Conservation (phyloP, 1,140 invertebrate genomes). For the Caerostris extrusa region DNA sequence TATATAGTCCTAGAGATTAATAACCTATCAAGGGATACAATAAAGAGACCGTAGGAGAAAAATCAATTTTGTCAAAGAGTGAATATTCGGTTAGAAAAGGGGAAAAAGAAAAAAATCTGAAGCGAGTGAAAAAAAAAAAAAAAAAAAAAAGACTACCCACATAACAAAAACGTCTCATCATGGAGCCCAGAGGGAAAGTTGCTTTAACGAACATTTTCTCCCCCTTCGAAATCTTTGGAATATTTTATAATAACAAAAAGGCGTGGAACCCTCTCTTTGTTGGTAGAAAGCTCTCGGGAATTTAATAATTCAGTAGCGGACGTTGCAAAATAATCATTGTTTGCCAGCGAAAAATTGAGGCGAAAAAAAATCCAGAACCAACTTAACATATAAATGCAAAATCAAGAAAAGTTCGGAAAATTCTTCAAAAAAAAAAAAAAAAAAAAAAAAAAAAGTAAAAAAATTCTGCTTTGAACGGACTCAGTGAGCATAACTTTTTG, state of each 20-base stretch:
- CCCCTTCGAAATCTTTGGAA: slow-evolving; percentile 50
- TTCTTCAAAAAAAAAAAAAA: background rate
- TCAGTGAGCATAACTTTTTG: background rate
- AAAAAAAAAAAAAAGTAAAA: too few relatives aligned
- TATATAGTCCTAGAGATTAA: slow-evolving; percentile 4
- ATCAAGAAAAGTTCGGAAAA: background rate
- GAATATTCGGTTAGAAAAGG: slow-evolving; percentile 18
- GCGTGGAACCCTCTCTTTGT: background rate
- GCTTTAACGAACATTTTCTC: slow-evolving; percentile 59
- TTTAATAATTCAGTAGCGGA: slow-evolving; percentile 62
- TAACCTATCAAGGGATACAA: slow-evolving; percentile 51
- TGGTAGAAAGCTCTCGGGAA: slow-evolving; percentile 47
- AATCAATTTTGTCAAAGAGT: slow-evolving; percentile 51
- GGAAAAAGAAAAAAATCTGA: background rate
- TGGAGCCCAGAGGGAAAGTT: slow-evolving; percentile 31
- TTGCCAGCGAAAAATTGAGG: background rate
- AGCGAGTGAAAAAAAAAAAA: background rate
- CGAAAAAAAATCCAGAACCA: background rate
- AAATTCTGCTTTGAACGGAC: background rate
- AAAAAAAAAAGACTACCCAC: slow-evolving; percentile 2
- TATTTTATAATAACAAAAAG: slow-evolving; percentile 59
- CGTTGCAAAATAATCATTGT: slow-evolving; percentile 64
- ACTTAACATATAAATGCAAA: slow-evolving; percentile 48
- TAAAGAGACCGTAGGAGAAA: slow-evolving; percentile 47
- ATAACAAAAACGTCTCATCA: slow-evolving; percentile 30